These are phyloP conservation scores for Clangula hyemalis DNA, from an alignment of 2,797 vertebrate genomes.

Conservation along the genomic window DNA sequence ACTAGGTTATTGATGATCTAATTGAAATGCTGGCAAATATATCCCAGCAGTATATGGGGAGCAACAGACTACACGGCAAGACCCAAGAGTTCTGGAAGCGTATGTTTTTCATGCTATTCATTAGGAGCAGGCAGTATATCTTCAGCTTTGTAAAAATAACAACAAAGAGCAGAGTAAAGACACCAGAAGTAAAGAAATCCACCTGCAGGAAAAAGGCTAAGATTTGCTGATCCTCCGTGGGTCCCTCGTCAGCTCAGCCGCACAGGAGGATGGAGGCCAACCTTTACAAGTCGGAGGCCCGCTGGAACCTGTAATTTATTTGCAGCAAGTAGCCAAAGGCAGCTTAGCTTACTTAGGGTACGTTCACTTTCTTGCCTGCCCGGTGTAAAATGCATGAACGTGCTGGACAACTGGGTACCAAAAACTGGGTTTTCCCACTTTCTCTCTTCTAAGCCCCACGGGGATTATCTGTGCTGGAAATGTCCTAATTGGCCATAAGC, in stretches of 20 bases:
- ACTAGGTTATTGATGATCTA: conserved; percentile 92
- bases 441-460: not conserved
- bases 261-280: not conserved
- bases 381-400: not conserved
- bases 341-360: not conserved
- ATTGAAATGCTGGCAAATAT: conserved; percentile 89
- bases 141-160: conserved; percentile 36
- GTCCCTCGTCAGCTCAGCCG: not conserved
- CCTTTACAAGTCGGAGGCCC: not conserved
- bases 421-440: not conserved
- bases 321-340: not conserved
- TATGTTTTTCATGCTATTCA: conserved; percentile 50
- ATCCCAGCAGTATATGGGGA: conserved; percentile 79
- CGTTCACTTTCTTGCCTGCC: not conserved
- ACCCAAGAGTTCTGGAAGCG: conserved; percentile 54
- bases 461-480: not conserved
- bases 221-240: not conserved
- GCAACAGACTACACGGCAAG: conserved; percentile 54
- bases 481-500: not conserved
- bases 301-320: not conserved
- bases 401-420: not conserved
- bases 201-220: not conserved
- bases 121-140: conserved; percentile 46
- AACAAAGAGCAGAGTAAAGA: conserved; percentile 24
- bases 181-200: not conserved